Conservation (phyloP, 1,140 invertebrate genomes). For the Danaus plexippus region DNA sequence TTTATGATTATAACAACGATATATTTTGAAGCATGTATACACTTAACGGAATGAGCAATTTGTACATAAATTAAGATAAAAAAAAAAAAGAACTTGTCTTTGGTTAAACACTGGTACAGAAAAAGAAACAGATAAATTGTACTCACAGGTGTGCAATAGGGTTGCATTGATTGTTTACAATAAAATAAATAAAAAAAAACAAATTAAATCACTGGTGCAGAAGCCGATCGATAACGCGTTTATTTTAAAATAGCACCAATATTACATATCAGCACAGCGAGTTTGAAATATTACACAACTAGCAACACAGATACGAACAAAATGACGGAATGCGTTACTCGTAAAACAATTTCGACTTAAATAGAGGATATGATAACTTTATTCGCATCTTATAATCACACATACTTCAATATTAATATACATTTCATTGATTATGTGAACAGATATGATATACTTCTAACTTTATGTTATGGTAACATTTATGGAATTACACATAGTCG, state of each 20-base stretch:
- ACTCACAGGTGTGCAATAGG: conserved; percentile 39
- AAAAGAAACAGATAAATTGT: conserved; percentile 36
- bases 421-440: conserved; percentile 50
- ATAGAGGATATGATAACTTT: conserved; percentile 15
- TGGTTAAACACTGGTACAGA: conserved; percentile 46
- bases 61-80: conserved; percentile 11
- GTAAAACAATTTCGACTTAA: conserved; percentile 1
- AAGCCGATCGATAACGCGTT: conserved; percentile 41
- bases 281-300: conserved; percentile 26
- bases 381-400: conserved; percentile 50
- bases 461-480: conserved; percentile 65
- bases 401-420: conserved; percentile 52
- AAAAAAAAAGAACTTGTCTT: conserved; percentile 31
- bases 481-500: conserved; percentile 30
- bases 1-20: conserved; percentile 5
- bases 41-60: conserved; percentile 27
- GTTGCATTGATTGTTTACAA: conserved; percentile 27
- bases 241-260: conserved; percentile 65
- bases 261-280: conserved; percentile 54
- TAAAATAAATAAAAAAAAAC: conserved; percentile 21
- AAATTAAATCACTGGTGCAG: conserved; percentile 49
- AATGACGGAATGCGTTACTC: conserved; percentile 15
- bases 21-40: conserved; percentile 12
- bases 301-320: conserved; percentile 24
- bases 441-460: conserved; percentile 63